Evolutionary conservation across 2,888 invertebrate genomes (phyloP), one percentile per base, ranked within the genome.

Genomic region (Chrysolina oricalcia): DNA sequence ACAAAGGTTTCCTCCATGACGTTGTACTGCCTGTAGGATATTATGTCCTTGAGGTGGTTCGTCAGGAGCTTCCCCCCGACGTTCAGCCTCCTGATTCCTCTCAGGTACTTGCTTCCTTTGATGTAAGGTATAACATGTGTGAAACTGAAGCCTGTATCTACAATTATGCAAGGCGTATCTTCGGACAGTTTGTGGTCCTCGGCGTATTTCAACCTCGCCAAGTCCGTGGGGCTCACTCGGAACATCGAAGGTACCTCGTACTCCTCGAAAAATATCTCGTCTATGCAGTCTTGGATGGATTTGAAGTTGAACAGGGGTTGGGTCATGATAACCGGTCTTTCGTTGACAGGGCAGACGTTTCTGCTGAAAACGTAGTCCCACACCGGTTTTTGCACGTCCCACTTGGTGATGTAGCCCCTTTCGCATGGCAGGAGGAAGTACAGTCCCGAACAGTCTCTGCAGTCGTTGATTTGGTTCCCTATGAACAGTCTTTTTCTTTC

Each of bases 1-100:
- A 99, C 98, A 89, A 96, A 98, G 0, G 98, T 98, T 89, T 99
- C 99, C 87, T 99, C 98, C 97, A 98, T 97, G 0, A 99, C 98
- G 90, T 99, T 97, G 62, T 99, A 89, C 86, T 99, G 98, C 56
- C 96, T 91, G 88, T 99, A 99, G 0, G 99, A 99, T 81, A 99
- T 93, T 17, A 98, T 93, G 89, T 99, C 99, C 88, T 99, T 99
- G 63, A 99, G 90, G 89, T 99, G 97, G 90, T 99, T 99, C 0
- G 99, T 99, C 76, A 99, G 88, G 11, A 89, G 73, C 89, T 99
- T 99, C 0, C 99, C 99, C 1, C 99, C 99, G 46, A 99, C 93
- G 89, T 98, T 97, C 76, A 99, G 94, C 80, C 99, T 92, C 81
- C 92, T 90, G 73, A 96, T 94, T 2, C 93, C 96, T 80, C 92